Evolutionary conservation across 2,113 vertebrate species (phyloP).

Genomic region (Apeltes quadracus): DNA sequence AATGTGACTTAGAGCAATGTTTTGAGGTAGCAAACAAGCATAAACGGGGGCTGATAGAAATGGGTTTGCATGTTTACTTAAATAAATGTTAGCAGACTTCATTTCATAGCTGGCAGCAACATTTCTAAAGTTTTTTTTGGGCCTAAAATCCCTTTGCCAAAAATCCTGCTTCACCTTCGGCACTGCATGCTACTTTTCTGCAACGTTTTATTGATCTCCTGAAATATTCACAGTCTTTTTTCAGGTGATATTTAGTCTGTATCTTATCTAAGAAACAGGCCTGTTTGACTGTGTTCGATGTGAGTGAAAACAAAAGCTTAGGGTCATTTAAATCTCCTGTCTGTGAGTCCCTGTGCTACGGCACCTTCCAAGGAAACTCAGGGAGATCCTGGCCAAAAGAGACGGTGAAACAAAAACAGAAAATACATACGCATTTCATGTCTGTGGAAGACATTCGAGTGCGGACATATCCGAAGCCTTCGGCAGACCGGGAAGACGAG

Average conservation of each 20-base stretch:
- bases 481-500: slow-evolving; percentile 24
- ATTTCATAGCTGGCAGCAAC: slow-evolving; percentile 36
- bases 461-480: slow-evolving; percentile 37
- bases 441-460: slow-evolving; percentile 52
- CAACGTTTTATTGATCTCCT: slow-evolving; percentile 36
- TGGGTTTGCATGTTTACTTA: slow-evolving; percentile 10
- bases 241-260: slow-evolving; percentile 3
- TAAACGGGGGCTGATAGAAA: slow-evolving; percentile 7
- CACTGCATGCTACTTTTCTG: slow-evolving; percentile 1
- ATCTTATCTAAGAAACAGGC: not conserved
- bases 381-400: slow-evolving; percentile 16
- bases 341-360: not conserved
- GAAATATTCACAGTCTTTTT: slow-evolving; percentile 15
- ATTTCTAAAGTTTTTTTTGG: slow-evolving; percentile 35
- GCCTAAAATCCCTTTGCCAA: slow-evolving; percentile 39
- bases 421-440: slow-evolving; percentile 46
- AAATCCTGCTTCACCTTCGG: slow-evolving; percentile 23
- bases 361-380: slow-evolving; percentile 19
- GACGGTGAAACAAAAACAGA: slow-evolving; percentile 31
- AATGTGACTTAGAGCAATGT: not conserved
- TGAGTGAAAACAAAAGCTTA: slow-evolving; percentile 22
- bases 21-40: not conserved
- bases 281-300: not conserved
- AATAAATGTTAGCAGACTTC: slow-evolving; percentile 24
- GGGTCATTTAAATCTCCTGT: not conserved